These are phyloP conservation scores for Motacilla tschutschensis DNA, from an alignment of 2,113 vertebrate genomes.

Conservation along the genomic window DNA sequence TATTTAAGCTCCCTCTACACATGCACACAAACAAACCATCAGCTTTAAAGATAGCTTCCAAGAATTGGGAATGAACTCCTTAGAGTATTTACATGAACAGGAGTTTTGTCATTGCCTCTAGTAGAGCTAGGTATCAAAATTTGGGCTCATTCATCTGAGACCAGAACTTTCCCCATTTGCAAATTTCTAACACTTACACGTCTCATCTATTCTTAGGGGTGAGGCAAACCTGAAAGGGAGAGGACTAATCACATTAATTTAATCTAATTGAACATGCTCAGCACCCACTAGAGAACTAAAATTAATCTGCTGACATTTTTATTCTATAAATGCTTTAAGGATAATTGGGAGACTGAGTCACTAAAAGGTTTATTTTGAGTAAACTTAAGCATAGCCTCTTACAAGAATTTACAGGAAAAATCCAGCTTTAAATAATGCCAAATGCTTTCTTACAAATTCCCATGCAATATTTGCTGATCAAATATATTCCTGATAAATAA, in stretches of 20 bases:
- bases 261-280: not conserved
- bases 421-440: not conserved
- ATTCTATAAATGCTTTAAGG: not conserved
- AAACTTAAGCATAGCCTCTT: not conserved
- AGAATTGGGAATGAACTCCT: not conserved
- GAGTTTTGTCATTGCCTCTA: not conserved
- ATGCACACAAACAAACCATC: not conserved
- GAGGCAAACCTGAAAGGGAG: not conserved
- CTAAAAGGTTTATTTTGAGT: not conserved
- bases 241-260: not conserved
- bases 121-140: not conserved
- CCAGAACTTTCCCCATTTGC: not conserved
- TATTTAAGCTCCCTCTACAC: not conserved
- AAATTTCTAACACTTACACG: not conserved
- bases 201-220: not conserved
- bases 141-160: not conserved
- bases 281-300: not conserved
- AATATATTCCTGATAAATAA: not conserved
- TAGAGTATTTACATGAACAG: not conserved
- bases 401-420: not conserved
- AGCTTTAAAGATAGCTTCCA: not conserved
- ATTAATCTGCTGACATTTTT: constrained; percentile 6
- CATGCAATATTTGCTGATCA: not conserved
- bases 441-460: not conserved
- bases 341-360: not conserved